Percentiles rank a stretch among this genome's conserved stretches.
These are phyloP conservation scores for Neotoma lepida DNA, from an alignment of 2,113 vertebrate genomes.

Conservation along the genomic window DNA sequence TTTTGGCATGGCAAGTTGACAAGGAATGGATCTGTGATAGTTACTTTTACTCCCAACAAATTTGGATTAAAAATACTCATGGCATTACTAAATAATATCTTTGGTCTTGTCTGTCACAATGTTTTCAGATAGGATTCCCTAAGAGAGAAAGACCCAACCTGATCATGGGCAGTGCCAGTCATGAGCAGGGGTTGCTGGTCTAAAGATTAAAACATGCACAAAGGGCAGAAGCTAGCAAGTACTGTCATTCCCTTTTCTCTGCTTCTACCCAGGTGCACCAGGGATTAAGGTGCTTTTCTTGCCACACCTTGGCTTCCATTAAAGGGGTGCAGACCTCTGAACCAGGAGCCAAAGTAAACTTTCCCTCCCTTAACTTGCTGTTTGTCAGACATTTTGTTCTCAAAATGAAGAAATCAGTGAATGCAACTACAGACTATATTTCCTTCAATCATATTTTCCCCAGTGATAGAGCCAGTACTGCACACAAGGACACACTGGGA, in stretches of 20 bases:
- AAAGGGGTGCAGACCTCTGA: neutral
- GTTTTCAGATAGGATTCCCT: neutral
- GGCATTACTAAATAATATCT: neutral
- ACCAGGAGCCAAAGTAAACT: neutral
- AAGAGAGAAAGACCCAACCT: neutral
- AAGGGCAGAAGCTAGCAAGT: neutral
- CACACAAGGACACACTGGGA: neutral
- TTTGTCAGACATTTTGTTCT: neutral
- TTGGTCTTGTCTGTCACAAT: neutral
- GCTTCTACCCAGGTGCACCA: neutral
- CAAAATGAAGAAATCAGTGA: neutral
- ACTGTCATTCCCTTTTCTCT: neutral
- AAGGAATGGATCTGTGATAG: neutral
- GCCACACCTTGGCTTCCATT: neutral
- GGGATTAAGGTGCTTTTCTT: neutral
- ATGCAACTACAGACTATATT: neutral
- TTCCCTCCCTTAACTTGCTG: neutral
- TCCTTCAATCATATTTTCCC: neutral
- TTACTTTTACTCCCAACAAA: neutral
- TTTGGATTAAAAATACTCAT: neutral
- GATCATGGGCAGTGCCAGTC: no score
- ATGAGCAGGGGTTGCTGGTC: fast-evolving
- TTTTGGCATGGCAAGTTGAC: neutral
- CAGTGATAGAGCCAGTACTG: neutral
- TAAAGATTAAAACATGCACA: neutral